Base-by-base conservation (phyloP, 2,113 vertebrate genomes). In the Laticauda laticaudata region DNA sequence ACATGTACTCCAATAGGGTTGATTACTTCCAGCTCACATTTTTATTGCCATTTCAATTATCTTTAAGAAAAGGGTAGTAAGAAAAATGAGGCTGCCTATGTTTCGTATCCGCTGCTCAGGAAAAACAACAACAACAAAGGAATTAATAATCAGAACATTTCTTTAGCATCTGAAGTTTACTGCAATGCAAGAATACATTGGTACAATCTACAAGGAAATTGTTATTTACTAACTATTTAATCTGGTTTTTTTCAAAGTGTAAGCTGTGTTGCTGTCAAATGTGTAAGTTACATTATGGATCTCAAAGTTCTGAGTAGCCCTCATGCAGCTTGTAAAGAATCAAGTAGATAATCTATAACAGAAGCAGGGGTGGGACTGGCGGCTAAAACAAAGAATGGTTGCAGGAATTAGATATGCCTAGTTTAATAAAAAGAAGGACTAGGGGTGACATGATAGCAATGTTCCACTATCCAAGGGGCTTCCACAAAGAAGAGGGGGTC, bases 21-120 rank as follows among this genome's bases (percentile, higher is more conserved):
- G 96, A 97, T 97, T 93, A 96, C 95, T 94, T 97, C 97, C 96
- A 96, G 95, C 6, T 92, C 94, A 95, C 96, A 91, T 97, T 96
- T 97, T 96, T 97, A 96, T 96, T 97, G 97, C 96, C 48, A 24
- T 97, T 97, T 97, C 97, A 97, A 96, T 97, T 86, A 75, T 94
- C 95, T 94, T 81, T 96, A 96, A 96, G 96, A 95, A 90, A 92
- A 96, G 92, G 91, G 12, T 64, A 43, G 11, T 56, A 89, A 88
- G 20, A 48, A 15, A 88, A n/a, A 43, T 12, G 64, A 88, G 56
- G 90, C 93, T 89, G 91, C 93, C 93, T 97, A 64, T 85, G 95
- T 96, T 96, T 96, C 94, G 94, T 93, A 93, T 95, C 94, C 5
- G 94, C 94, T 96, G 96, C 96, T 96, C 95, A 96, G 94, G 90